Evolutionary conservation across 2,888 invertebrate genomes (phyloP).

Genomic region (Melinaea marsaeus): DNA sequence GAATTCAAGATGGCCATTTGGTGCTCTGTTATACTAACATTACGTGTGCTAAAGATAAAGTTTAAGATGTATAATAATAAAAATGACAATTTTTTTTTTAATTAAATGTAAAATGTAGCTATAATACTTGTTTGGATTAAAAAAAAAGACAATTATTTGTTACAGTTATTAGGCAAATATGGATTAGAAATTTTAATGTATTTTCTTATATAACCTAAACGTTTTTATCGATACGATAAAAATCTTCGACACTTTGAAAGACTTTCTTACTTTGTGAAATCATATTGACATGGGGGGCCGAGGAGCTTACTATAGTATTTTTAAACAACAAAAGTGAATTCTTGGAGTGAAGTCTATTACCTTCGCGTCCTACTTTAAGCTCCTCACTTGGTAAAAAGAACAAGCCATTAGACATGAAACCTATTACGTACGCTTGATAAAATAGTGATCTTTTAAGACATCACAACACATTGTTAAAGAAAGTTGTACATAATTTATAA

Average conservation of each 20-base stretch:
- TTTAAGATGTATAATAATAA: no score
- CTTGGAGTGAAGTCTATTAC: neutral
- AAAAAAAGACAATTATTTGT: no score
- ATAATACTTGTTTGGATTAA: no score
- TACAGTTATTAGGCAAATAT: neutral
- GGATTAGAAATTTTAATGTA: no score
- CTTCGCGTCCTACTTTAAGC: slow-evolving; percentile 6
- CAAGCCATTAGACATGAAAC: neutral
- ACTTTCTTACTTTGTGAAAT: neutral
- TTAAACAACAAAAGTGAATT: slow-evolving; percentile 1
- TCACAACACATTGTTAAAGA: no score
- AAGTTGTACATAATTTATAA: no score
- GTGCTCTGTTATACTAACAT: neutral
- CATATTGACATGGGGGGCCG: slow-evolving; percentile 3
- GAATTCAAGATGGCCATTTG: neutral
- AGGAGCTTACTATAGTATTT: neutral
- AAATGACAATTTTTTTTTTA: no score
- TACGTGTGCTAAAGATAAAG: no score
- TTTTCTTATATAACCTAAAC: neutral
- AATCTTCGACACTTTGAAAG: neutral
- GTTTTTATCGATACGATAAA: neutral
- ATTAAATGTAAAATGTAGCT: no score
- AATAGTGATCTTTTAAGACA: neutral
- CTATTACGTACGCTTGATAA: neutral
- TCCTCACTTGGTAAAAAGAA: slow-evolving; percentile 2